Evolutionary conservation across 2,113 vertebrate species (phyloP), one percentile per base, ranked within the genome.

Genomic region (Tyrannus savana): DNA sequence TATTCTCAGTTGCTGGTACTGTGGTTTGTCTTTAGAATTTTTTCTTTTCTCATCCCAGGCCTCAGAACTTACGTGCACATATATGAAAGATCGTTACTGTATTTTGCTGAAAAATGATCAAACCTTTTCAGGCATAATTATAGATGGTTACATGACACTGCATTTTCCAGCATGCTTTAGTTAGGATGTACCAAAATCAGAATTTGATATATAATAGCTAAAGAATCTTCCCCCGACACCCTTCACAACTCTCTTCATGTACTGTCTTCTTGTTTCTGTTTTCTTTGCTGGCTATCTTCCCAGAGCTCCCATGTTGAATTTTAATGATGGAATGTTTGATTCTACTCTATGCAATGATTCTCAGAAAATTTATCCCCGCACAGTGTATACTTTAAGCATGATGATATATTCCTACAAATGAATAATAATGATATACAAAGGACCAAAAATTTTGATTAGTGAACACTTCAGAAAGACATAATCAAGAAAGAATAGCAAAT

Each of bases 301-400:
- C 52, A 42, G 53, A 85, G 6, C 31, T 60, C 66, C 62, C 44
- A 28, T 85, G 18, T 18, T 91, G 89, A 96, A 85, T 89, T 63
- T 68, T 94, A 95, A 95, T 82, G 62, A 94, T 58, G 3, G 69
- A 84, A 66, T 69, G 44, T 82, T 94, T 91, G 25, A 18, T 85
- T 93, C 62, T 87, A 72, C 12, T 84, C 53, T 79, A 68, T 62
- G 28, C 41, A 95, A 39, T 82, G 37, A 58, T 87, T 93, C 23
- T 86, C 35, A 93, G 63, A 91, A 95, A 90, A 89, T 83, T 75
- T 91, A 83, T 18, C 10, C 12, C 27, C 12, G 17, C 35, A 30
- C 7, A 92, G 9, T 33, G 33, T 50, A 69, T 60, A n/a, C 14
- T 84, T 92, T 53, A 81, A 64, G 14, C 17, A 50, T 15, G 28